phyloP scores from a whole-genome alignment of 2,888 invertebrate genomes.

The Cephonodes hylas region DNA sequence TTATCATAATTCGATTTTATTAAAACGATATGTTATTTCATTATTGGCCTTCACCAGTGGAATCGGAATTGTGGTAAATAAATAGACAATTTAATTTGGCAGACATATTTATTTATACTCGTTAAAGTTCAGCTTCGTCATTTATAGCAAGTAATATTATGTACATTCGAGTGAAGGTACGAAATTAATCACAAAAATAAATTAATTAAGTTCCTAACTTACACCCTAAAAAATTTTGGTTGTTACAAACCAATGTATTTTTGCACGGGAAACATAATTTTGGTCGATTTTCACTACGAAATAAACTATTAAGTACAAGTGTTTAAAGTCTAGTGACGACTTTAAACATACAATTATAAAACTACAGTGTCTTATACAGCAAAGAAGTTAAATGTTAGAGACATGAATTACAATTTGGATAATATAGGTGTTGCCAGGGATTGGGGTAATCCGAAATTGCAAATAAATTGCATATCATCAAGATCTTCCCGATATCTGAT shows the following conservation, averaged over 20 bases:
- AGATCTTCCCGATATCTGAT: background rate
- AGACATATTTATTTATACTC: constrained; percentile 80
- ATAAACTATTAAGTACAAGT: constrained; percentile 59
- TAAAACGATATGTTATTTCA: too few relatives aligned
- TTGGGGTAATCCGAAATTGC: background rate
- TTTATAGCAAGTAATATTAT: constrained; percentile 74
- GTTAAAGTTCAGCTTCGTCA: constrained; percentile 75
- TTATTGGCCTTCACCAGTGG: background rate
- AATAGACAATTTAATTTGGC: constrained; percentile 71
- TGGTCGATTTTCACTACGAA: constrained; percentile 58
- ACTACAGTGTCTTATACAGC: constrained; percentile 16
- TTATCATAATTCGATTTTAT: too few relatives aligned
- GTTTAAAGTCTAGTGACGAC: constrained; percentile 61
- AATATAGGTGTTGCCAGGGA: background rate
- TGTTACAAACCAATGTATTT: constrained; percentile 56
- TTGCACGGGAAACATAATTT: constrained; percentile 52
- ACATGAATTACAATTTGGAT: background rate
- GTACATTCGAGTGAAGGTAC: constrained; percentile 75
- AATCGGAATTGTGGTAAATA: constrained; percentile 32
- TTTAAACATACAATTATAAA: constrained; percentile 51
- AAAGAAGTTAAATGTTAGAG: background rate
- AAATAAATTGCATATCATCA: background rate
- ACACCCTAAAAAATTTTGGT: constrained; percentile 69
- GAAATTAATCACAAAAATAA: constrained; percentile 74
- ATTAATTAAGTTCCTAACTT: constrained; percentile 68